Conservation (phyloP, 2,797 vertebrate species). For the Tenualosa ilisha region DNA sequence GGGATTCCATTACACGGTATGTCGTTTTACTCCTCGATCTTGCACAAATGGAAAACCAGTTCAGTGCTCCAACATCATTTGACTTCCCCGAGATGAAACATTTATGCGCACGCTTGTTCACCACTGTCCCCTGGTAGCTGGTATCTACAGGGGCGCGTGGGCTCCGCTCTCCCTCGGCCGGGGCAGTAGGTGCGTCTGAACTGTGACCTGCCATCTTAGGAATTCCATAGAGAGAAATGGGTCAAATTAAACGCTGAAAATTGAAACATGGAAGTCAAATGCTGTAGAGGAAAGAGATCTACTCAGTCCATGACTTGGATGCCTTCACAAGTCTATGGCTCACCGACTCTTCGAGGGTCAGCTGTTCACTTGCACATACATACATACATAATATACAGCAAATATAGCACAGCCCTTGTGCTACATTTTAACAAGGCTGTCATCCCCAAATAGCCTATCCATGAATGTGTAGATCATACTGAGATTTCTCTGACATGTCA, state of each 20-base stretch:
- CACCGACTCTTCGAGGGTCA: no score
- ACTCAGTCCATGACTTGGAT: neutral
- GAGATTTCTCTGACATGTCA: no score
- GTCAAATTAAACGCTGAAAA: neutral
- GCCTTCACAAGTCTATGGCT: no score
- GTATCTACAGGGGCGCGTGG: conserved; percentile 79
- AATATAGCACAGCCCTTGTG: no score
- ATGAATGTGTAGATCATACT: no score
- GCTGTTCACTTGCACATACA: no score
- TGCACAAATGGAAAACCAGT: conserved; percentile 89
- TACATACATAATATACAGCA: no score
- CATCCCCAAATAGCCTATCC: no score
- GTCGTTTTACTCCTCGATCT: conserved; percentile 79
- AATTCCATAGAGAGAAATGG: neutral
- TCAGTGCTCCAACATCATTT: conserved; percentile 92
- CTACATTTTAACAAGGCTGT: no score
- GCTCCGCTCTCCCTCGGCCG: neutral
- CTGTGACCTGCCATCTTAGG: neutral
- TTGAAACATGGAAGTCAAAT: neutral
- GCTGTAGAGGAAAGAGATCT: neutral
- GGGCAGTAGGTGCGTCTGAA: conserved; percentile 24
- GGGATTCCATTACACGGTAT: conserved; percentile 82
- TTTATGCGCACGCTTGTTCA: conserved; percentile 80
- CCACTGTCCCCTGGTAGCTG: conserved; percentile 71
- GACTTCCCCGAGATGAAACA: conserved; percentile 90